Percentiles rank a stretch among this genome's conserved stretches.
Evolutionary conservation across 2,113 vertebrate species (phyloP).

Genomic region (Naja naja): DNA sequence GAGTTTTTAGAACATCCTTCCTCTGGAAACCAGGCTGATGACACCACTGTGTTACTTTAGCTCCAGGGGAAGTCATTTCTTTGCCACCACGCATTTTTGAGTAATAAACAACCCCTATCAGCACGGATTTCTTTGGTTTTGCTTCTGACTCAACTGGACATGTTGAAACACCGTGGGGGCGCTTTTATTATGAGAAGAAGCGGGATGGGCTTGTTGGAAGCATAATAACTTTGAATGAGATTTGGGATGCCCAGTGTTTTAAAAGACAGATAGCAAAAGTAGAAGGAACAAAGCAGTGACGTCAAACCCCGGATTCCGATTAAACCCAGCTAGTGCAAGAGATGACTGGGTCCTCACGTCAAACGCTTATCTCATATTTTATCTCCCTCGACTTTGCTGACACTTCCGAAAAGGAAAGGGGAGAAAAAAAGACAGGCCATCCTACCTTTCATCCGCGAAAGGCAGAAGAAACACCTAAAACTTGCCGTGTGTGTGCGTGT

Average conservation of each 20-base stretch:
- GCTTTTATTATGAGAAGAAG: background rate
- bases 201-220: background rate
- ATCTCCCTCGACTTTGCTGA: accelerated
- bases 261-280: constrained; percentile 45
- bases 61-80: background rate
- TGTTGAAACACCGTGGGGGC: background rate
- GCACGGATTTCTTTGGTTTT: background rate
- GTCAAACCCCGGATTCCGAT: constrained; percentile 62
- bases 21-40: background rate
- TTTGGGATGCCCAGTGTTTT: background rate
- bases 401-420: accelerated
- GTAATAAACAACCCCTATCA: background rate
- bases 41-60: background rate
- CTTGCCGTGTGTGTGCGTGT: background rate
- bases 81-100: background rate
- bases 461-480: background rate
- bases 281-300: constrained; percentile 78
- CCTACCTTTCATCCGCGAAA: background rate
- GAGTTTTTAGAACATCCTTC: background rate
- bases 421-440: background rate
- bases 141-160: background rate
- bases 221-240: background rate
- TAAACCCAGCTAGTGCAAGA: constrained; percentile 18
- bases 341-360: accelerated
- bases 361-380: accelerated